phyloP scores from a whole-genome alignment of 2,888 invertebrate genomes.

The Dryadula phaetusa region DNA sequence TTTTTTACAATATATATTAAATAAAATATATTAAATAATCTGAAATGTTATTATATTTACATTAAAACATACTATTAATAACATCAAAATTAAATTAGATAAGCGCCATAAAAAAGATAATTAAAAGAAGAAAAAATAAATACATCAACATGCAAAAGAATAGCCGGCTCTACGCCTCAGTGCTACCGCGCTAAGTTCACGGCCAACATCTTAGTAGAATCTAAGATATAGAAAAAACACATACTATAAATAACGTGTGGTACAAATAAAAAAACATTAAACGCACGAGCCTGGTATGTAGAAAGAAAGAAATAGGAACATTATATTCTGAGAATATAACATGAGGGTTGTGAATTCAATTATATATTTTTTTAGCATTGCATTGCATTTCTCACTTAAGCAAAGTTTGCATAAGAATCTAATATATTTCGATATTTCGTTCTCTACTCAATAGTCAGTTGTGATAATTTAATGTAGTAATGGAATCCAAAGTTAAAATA shows the following conservation, averaged over 20 bases:
- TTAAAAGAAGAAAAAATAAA: conserved; percentile 22
- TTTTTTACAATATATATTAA: no score
- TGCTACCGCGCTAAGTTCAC: conserved; percentile 36
- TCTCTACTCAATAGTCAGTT: no score
- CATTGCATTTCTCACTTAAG: no score
- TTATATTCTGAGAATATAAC: background rate
- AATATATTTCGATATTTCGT: no score
- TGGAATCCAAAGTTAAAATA: no score
- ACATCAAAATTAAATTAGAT: background rate
- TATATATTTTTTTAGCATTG: no score
- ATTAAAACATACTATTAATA: background rate
- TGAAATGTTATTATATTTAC: no score
- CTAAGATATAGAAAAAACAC: conserved; percentile 1
- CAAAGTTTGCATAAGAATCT: no score
- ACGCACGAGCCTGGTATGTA: background rate
- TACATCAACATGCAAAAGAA: conserved; percentile 33
- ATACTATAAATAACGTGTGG: background rate
- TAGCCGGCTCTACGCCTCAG: conserved; percentile 37
- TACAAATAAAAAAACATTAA: background rate
- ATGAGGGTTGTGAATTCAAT: no score
- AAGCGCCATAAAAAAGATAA: background rate
- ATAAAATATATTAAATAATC: no score
- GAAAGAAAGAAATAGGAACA: background rate
- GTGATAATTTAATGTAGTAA: no score
- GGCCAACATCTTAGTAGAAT: conserved; percentile 28